phyloP scores from a whole-genome alignment of 2,797 vertebrate genomes.

The Acanthiza pusilla region DNA sequence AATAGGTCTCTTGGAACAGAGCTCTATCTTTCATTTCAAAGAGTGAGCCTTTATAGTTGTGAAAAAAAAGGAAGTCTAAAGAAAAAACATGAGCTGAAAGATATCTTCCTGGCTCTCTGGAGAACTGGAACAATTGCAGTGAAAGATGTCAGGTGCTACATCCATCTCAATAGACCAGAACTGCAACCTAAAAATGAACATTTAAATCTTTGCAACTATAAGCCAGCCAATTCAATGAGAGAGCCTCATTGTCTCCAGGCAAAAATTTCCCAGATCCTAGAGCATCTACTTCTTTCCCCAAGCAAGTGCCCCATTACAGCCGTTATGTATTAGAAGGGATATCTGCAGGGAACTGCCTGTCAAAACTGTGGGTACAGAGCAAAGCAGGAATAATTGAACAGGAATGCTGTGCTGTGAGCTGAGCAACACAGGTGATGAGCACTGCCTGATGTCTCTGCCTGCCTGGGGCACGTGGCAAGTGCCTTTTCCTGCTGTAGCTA shows the following conservation, averaged over 20 bases:
- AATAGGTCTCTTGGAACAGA: neutral
- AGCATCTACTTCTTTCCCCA: neutral
- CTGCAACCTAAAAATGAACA: neutral
- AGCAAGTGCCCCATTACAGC: neutral
- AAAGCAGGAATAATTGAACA: neutral
- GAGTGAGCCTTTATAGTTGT: neutral
- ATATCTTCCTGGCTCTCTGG: neutral
- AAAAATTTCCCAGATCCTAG: neutral
- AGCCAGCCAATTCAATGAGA: neutral
- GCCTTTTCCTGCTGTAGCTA: neutral
- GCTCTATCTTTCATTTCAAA: neutral
- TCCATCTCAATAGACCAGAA: neutral
- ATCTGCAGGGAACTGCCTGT: neutral
- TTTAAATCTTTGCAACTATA: neutral
- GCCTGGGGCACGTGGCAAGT: neutral
- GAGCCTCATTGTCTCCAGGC: neutral
- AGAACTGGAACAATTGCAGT: neutral
- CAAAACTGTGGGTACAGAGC: neutral
- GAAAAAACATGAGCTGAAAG: neutral
- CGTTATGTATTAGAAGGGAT: neutral
- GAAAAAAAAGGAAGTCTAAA: neutral
- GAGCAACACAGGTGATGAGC: neutral
- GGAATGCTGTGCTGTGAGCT: neutral
- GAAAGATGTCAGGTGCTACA: neutral
- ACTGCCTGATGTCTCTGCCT: neutral